Base-by-base conservation (phyloP, 2,888 invertebrate genomes). In the Epirrhoe alternata region DNA sequence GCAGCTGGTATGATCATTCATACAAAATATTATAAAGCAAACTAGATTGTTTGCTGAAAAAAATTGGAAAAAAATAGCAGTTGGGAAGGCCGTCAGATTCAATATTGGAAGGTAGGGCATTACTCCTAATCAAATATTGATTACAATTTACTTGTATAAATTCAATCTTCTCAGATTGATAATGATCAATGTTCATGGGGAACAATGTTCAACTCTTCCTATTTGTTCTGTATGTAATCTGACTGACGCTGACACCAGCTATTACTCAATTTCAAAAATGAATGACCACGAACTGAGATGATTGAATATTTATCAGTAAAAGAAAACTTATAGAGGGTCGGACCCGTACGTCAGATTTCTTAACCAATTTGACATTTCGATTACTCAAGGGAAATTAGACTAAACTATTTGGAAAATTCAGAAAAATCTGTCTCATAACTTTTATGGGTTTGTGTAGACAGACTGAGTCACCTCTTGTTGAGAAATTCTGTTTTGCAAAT, bases 331-430 rank as follows among this genome's bases (percentile, higher is more conserved):
- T 0, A 8, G 8, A 42, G 38, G 38, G 12, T 42, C 53, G n/a
- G n/a, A n/a, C n/a, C n/a, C n/a, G n/a, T n/a, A 35, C 17, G 16
- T 35, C 53, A 45, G 45, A 47, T 45, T 47, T 56, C 47, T 56
- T 47, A 8, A 42, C 56, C 10, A 35, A 50, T 14, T 35, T 50
- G 35, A 58, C 33, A 58, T 58, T 58, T 35, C 49, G 50, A 42
- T 42, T 42, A 42, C 38, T 42, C 35, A 12, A 35, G 35, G 50
- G 49, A 50, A 58, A 58, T 58, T 50, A 50, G 50, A 17, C 31
- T 57, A 33, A 17, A 58, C 35, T 50, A 50, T 33, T 47, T 16
- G 35, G 35, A 50, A 50, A 35, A 58, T 50, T 50, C 35, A 50
- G 17, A 35, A 35, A 50, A 17, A 50, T 58, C 33, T 14, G 4